Conservation (phyloP, 2,888 invertebrate species). For the Mimas tiliae region DNA sequence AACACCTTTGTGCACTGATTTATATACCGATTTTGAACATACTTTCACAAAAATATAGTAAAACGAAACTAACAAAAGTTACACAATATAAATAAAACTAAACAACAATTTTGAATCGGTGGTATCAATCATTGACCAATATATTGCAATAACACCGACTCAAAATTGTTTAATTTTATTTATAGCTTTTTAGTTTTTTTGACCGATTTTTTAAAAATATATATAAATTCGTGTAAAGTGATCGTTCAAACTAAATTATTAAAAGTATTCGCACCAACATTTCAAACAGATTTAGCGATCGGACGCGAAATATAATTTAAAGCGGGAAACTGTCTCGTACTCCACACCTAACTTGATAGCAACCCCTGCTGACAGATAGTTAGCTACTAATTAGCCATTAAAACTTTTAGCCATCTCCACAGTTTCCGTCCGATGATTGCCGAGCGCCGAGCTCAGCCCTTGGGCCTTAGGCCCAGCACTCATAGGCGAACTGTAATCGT, state of each 20-base stretch:
- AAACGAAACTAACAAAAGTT: no score
- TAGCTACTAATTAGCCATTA: conserved; percentile 62
- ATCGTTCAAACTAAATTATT: background rate
- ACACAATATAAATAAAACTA: no score
- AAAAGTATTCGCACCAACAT: background rate
- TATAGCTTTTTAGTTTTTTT: no score
- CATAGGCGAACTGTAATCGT: background rate
- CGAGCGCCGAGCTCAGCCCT: background rate
- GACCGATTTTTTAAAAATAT: no score
- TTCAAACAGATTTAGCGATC: conserved; percentile 29
- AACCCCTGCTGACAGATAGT: conserved; percentile 40
- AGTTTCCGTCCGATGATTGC: conserved; percentile 27
- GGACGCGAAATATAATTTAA: conserved; percentile 40
- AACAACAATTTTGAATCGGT: no score
- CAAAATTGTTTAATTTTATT: no score
- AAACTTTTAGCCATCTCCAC: conserved; percentile 51
- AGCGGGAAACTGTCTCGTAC: conserved; percentile 30
- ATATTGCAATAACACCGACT: no score
- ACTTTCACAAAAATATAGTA: no score
- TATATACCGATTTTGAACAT: no score
- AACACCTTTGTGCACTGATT: no score
- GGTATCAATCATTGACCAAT: no score
- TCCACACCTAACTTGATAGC: background rate
- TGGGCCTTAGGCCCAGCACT: background rate
- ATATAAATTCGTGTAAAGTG: no score